Evolutionary conservation across 2,797 vertebrate species (phyloP), one percentile per base, ranked within the genome.

Genomic region (Lophius americanus): DNA sequence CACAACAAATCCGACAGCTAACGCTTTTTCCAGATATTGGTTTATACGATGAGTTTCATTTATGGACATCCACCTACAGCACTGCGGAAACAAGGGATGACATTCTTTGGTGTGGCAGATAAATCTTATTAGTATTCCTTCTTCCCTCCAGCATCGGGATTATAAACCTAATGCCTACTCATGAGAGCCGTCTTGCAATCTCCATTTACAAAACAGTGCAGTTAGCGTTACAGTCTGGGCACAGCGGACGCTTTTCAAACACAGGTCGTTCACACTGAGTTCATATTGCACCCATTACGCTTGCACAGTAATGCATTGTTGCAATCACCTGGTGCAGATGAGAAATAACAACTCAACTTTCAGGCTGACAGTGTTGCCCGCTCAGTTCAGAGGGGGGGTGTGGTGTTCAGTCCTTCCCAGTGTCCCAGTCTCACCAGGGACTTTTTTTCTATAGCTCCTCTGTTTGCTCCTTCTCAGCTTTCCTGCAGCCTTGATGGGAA

Each of bases 121-220:
- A 83, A 86, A 89, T 85, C 83, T 79, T 82, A 89, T 86, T 85
- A 81, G 67, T 70, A 66, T 78, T 79, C 60, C 73, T 71, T 86
- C 76, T 83, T 79, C 75, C 70, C 74, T 38, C 38, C 81, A 78
- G 72, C 82, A 81, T 72, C 56, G 2, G 83, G 89, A 90, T 92
- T 91, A 92, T 88, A 81, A 85, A 81, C 81, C 77, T 84, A 85
- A 89, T 86, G 63, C 84, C 75, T 76, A 77, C 49, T 79, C 56
- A 81, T 68, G 43, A 78, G 81, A 80, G 60, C 82, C 71, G 64
- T 51, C 72, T 67, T 33, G 14, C 71, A 60, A 71, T 77, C 67
- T 83, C 66, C 65, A 50, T 68, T 78, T 79, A 73, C 64, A 77
- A 77, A 79, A 62, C 71, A 48, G 51, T 57, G 66, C 41, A 55